Evolutionary conservation across 2,888 invertebrate genomes (phyloP), one percentile per base, ranked within the genome.

Genomic region (Andrena bucephala): DNA sequence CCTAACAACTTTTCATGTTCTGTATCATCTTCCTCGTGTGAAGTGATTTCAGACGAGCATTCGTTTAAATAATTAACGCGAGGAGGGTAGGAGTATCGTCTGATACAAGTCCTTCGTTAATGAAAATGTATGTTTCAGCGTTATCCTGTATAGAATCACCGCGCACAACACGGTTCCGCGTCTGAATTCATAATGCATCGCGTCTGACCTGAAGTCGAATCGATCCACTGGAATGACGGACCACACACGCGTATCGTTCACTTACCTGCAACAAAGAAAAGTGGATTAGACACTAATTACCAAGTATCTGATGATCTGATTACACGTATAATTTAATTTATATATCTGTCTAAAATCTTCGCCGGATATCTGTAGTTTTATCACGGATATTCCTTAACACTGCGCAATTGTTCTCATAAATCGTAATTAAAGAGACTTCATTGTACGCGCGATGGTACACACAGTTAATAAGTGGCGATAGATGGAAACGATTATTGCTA

Each of bases 231-330:
- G 6, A 62, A 16, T 13, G n/a, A 48, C 16, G 42, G 52, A 50
- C 2, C 20, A 36, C 10, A 48, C 1, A 54, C 20, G 31, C 20
- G 24, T 16, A 27, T 59, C 3, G 33, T 76, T 69, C 76, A 84
- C 89, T 90, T 84, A 89, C 87, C 86, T 87, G 85, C 24, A 89
- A 89, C 77, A 86, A 65, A 85, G 66, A 83, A 73, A 42, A 65
- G 7, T 54, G 24, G 8, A 48, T 54, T 62, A 42, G n/a, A 52
- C 20, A 27, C 13, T 36, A 48, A 5, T 27, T 57, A n/a, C 27
- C 27, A n/a, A 7, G 16, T 4, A 66, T 50, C 3, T 6, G 16
- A 62, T 31, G 31, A 62, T 8, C 29, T 31, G 27, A 29, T 33
- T 27, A 13, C 24, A 13, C 24, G 57, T 16, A 42, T 27, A 57